phyloP scores from a whole-genome alignment of 1,140 invertebrate species.

The Drosophila pallidifrons region DNA sequence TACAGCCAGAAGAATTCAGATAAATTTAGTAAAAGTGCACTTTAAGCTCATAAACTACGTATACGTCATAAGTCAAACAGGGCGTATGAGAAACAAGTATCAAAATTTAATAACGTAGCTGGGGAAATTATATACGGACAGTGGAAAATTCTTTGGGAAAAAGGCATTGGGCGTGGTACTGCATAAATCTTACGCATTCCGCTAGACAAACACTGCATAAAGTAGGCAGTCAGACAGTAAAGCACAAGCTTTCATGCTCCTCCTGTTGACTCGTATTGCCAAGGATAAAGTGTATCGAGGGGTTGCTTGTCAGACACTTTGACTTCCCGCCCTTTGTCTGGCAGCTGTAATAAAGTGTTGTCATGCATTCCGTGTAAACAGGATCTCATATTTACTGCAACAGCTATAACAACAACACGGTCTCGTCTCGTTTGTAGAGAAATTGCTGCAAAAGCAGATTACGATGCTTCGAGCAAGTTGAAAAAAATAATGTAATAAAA shows the following conservation, averaged over 20 bases:
- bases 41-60: slow-evolving; percentile 10
- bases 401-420: slow-evolving; percentile 17
- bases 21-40: slow-evolving; percentile 8
- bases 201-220: slow-evolving; percentile 1
- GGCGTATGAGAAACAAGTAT: slow-evolving; percentile 30
- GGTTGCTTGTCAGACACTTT: slow-evolving; percentile 34
- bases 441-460: slow-evolving; percentile 16
- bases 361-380: slow-evolving; percentile 67
- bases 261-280: neutral
- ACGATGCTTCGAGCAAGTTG: slow-evolving; percentile 7
- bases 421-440: slow-evolving; percentile 1
- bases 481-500: slow-evolving; percentile 18
- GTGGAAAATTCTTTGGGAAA: slow-evolving; percentile 15
- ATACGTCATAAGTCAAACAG: slow-evolving; percentile 10
- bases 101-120: slow-evolving; percentile 33
- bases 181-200: slow-evolving; percentile 30
- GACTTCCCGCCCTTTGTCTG: slow-evolving; percentile 56
- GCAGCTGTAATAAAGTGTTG: slow-evolving; percentile 73
- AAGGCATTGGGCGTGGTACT: slow-evolving; percentile 15
- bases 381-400: slow-evolving; percentile 66
- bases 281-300: neutral
- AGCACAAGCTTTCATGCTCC: slow-evolving; percentile 30
- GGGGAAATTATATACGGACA: slow-evolving; percentile 20
- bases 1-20: too few species aligned
- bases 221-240: slow-evolving; percentile 9